phyloP scores from a whole-genome alignment of 2,113 vertebrate species.

The Vulpes lagopus region DNA sequence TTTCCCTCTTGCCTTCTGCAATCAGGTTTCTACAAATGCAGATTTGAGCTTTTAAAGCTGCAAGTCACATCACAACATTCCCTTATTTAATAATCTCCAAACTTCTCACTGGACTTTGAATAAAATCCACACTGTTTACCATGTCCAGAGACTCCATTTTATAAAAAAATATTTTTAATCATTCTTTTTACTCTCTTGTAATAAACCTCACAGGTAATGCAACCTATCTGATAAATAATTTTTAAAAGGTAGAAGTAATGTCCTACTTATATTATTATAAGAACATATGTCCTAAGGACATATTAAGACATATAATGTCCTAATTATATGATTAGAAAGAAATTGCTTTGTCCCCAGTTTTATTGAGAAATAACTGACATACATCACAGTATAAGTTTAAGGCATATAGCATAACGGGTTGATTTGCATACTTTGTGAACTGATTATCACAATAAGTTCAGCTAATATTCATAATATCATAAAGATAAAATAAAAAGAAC shows the following conservation, averaged over 20 bases:
- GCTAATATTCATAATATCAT: not conserved
- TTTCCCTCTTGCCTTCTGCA: not conserved
- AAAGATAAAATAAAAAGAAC: not conserved
- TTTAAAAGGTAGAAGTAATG: not conserved
- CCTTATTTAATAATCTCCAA: not conserved
- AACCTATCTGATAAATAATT: not conserved
- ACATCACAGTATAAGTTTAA: not conserved
- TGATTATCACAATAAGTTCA: not conserved
- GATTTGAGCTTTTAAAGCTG: not conserved
- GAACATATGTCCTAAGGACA: no score
- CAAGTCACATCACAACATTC: not conserved
- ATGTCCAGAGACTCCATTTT: not conserved
- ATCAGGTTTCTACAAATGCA: not conserved
- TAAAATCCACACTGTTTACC: not conserved
- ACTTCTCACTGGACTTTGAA: not conserved
- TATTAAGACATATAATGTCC: no score
- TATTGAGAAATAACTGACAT: not conserved
- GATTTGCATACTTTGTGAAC: not conserved
- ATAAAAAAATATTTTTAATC: not conserved
- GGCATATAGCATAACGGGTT: not conserved
- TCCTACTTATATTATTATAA: not conserved
- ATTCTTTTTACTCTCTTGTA: not conserved
- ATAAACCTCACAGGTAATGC: not conserved
- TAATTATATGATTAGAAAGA: not conserved
- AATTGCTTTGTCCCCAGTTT: not conserved